Conservation (phyloP, 64 coral and sea anemone species). For the Montipora foliosa region DNA sequence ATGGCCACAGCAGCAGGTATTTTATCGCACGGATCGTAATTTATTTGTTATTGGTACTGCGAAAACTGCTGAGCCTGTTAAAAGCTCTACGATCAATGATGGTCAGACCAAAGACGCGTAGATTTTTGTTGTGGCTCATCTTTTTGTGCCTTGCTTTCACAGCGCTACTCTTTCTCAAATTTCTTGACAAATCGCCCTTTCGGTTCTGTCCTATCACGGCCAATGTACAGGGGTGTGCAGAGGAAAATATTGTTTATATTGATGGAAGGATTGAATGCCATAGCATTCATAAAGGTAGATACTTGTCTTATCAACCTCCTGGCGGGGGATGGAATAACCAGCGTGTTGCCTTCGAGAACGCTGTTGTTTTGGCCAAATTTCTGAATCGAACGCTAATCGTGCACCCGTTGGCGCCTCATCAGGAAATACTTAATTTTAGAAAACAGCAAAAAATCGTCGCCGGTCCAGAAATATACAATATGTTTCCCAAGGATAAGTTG, state of each 20-base stretch:
- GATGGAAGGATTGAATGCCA: slow-evolving; percentile 62
- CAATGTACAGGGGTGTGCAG: not conserved
- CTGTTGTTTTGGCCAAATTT: slow-evolving; percentile 90
- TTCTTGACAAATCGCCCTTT: not conserved
- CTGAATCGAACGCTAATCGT: slow-evolving; percentile 92
- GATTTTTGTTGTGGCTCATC: not conserved
- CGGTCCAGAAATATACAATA: slow-evolving; percentile 82
- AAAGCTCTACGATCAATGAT: slow-evolving; percentile 3
- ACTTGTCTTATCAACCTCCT: slow-evolving; percentile 95
- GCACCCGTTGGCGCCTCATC: slow-evolving; percentile 89
- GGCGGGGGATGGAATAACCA: slow-evolving; percentile 99
- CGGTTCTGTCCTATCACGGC: not conserved
- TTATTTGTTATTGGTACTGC: not conserved
- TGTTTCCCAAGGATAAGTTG: slow-evolving; percentile 42
- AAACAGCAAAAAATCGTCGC: not conserved
- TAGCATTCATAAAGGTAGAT: slow-evolving; percentile 38
- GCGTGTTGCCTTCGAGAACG: slow-evolving; percentile 96
- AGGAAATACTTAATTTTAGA: slow-evolving; percentile 72
- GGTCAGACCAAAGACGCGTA: not conserved
- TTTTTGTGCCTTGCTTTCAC: not conserved
- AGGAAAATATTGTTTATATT: slow-evolving; percentile 31
- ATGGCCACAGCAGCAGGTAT: slow-evolving; percentile 12
- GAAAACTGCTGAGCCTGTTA: not conserved
- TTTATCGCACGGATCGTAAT: slow-evolving; percentile 17
- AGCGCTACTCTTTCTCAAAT: not conserved